Evolutionary conservation across 1,140 invertebrate genomes (phyloP).

Genomic region (Gryon sp.): DNA sequence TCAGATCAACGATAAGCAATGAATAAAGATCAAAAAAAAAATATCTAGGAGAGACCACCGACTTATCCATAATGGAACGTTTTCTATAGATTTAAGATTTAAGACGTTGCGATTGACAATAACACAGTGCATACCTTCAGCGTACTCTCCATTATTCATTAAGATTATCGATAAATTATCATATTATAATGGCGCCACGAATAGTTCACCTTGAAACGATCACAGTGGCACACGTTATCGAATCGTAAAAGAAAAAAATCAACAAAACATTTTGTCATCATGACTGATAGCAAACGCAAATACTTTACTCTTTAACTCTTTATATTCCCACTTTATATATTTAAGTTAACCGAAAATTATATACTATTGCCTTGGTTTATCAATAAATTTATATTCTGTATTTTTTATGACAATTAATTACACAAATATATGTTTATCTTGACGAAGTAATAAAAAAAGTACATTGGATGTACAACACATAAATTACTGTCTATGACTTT

Average conservation of each 20-base stretch:
- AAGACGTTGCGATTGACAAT: conserved; percentile 71
- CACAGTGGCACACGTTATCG: conserved; percentile 6
- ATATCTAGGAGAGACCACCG: conserved; percentile 28
- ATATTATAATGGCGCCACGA: conserved; percentile 71
- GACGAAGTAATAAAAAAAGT: no score
- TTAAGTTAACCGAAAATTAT: no score
- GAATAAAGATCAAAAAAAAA: conserved; percentile 57
- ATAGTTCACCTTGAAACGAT: conserved; percentile 63
- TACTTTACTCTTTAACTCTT: no score
- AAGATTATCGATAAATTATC: conserved; percentile 75
- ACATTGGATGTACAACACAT: no score
- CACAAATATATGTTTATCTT: no score
- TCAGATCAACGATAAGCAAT: conserved; percentile 61
- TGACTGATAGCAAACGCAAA: no score
- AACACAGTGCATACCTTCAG: conserved; percentile 68
- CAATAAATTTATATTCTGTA: no score
- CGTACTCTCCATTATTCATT: conserved; percentile 73
- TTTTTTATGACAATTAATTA: no score
- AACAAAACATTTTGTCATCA: conserved; percentile 18
- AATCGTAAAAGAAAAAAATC: conserved; percentile 9
- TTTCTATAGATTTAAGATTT: conserved; percentile 65
- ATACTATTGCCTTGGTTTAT: no score
- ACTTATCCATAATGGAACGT: conserved; percentile 71
- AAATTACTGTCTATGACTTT: no score
- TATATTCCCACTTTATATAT: no score